A percentile compares a stretch with the other conserved stretches of the same genome.
These are phyloP conservation scores for Callionymus lyra DNA, from an alignment of 2,113 vertebrate species.

Conservation along the genomic window DNA sequence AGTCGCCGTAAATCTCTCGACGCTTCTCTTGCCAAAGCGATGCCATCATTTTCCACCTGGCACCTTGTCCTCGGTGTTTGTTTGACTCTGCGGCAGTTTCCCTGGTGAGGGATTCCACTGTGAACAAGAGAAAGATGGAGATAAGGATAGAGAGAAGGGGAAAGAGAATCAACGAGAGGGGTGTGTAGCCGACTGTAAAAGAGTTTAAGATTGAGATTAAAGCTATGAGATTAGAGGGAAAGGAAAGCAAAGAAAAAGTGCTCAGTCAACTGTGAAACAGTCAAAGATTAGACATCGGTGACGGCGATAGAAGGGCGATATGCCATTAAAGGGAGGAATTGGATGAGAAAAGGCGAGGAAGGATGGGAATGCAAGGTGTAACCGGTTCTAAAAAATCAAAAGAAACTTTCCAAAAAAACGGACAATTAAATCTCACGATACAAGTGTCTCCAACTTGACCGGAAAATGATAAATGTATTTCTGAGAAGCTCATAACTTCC, in stretches of 20 bases:
- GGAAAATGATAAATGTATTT: too few species aligned
- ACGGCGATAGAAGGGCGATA: constrained; percentile 30
- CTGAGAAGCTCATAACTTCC: too few species aligned
- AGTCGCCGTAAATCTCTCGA: too few species aligned
- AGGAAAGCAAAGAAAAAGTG: constrained; percentile 39
- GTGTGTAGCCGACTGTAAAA: constrained; percentile 43
- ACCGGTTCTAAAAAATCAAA: constrained; percentile 11
- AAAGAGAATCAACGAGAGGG: constrained; percentile 16
- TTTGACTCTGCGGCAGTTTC: constrained; percentile 31
- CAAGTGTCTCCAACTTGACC: too few species aligned
- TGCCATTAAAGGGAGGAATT: constrained; percentile 17
- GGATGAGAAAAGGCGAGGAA: constrained; percentile 12
- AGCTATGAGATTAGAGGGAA: constrained; percentile 11
- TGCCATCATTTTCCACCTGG: constrained; percentile 30
- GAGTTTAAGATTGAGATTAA: constrained; percentile 49
- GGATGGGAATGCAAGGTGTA: constrained; percentile 15
- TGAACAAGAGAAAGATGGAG: constrained; percentile 44
- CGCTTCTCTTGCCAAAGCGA: background rate
- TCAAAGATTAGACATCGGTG: constrained; percentile 38
- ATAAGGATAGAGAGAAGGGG: constrained; percentile 48
- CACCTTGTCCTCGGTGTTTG: constrained; percentile 30
- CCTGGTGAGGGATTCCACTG: constrained; percentile 50
- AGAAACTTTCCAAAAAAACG: constrained; percentile 10
- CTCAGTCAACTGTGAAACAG: constrained; percentile 53
- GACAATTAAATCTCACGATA: too few species aligned